phyloP scores from a whole-genome alignment of 2,888 invertebrate genomes.

The Drosophila borealis region DNA sequence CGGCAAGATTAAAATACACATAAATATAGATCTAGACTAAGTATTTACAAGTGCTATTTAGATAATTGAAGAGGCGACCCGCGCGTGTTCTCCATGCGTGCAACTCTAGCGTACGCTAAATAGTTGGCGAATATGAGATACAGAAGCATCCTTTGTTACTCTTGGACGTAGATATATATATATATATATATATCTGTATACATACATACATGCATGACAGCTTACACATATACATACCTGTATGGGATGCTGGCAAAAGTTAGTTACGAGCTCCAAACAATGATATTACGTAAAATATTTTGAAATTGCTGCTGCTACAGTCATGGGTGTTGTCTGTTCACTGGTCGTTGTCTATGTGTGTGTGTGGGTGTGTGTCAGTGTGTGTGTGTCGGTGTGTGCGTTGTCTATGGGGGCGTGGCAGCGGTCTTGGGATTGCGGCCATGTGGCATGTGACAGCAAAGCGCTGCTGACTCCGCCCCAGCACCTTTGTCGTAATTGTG shows the following conservation, averaged over 20 bases:
- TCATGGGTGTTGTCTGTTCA: slow-evolving; percentile 26
- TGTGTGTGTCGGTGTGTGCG: slow-evolving; percentile 27
- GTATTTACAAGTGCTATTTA: neutral
- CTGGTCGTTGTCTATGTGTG: slow-evolving; percentile 5
- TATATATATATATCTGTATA: neutral
- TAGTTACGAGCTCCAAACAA: slow-evolving; percentile 80
- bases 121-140: slow-evolving; percentile 73
- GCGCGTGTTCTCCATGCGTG: slow-evolving; percentile 30
- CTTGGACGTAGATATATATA: slow-evolving; percentile 9
- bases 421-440: slow-evolving; percentile 72
- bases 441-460: slow-evolving; percentile 80
- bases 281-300: slow-evolving; percentile 82
- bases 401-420: slow-evolving; percentile 53
- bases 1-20: neutral
- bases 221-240: slow-evolving; percentile 43
- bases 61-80: slow-evolving; percentile 43
- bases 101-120: slow-evolving; percentile 57
- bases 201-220: neutral
- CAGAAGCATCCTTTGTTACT: slow-evolving; percentile 57
- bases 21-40: neutral
- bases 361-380: slow-evolving; percentile 8
- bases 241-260: slow-evolving; percentile 61
- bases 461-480: slow-evolving; percentile 72
- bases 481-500: slow-evolving; percentile 78
- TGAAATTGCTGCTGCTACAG: slow-evolving; percentile 62